These are phyloP conservation scores for Leucophenga maculata DNA, from an alignment of 2,888 invertebrate species.

Conservation along the genomic window DNA sequence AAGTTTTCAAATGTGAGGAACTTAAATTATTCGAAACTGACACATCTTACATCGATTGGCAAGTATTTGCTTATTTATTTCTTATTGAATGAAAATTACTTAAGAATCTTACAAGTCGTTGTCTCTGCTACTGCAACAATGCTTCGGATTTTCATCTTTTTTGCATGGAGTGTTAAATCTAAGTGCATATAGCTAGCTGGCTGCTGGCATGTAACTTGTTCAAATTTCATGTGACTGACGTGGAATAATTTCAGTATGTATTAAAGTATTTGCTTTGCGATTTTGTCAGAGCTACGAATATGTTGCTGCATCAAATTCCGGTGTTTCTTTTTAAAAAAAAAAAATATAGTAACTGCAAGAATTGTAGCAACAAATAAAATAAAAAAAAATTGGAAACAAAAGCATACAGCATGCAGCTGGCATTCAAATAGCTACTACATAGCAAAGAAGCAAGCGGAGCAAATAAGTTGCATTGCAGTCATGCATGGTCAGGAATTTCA, in stretches of 20 bases:
- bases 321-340: slow-evolving; percentile 23
- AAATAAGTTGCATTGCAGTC: slow-evolving; percentile 19
- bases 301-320: slow-evolving; percentile 3
- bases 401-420: not conserved
- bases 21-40: too few species aligned
- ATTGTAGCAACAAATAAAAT: not conserved
- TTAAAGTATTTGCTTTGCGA: slow-evolving; percentile 37
- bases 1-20: too few species aligned
- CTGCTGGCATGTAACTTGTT: slow-evolving; percentile 20
- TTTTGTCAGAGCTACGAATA: not conserved
- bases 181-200: slow-evolving; percentile 37
- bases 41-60: slow-evolving; percentile 32
- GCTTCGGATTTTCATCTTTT: slow-evolving; percentile 25
- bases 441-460: not conserved
- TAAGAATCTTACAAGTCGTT: slow-evolving; percentile 50
- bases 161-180: slow-evolving; percentile 31
- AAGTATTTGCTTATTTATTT: slow-evolving; percentile 66
- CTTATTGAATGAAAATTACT: slow-evolving; percentile 57
- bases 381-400: slow-evolving; percentile 1
- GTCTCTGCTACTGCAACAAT: not conserved
- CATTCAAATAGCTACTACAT: not conserved
- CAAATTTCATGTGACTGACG: slow-evolving; percentile 47
- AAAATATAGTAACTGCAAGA: slow-evolving; percentile 15
- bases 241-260: slow-evolving; percentile 57
- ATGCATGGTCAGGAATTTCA: slow-evolving; percentile 25